Conservation (phyloP, 1,140 invertebrate genomes). For the Bombus balteatus region DNA sequence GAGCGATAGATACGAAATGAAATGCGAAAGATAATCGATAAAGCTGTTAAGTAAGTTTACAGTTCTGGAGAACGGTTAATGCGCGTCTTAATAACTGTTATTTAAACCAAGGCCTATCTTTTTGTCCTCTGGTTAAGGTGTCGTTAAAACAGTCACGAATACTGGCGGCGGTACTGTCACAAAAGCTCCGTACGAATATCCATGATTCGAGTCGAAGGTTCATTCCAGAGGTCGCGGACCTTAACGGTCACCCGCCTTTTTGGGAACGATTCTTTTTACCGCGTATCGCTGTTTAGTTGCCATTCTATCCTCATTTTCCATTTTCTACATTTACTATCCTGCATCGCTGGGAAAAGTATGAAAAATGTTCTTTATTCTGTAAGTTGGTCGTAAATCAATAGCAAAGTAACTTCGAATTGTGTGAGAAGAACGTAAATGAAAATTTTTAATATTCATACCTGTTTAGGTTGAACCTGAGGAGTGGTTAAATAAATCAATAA, state of each 20-base stretch:
- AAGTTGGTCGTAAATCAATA: too few species aligned
- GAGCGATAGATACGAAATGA: not conserved
- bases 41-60: not conserved
- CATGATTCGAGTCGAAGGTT: constrained; percentile 19
- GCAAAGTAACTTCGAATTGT: too few species aligned
- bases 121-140: not conserved
- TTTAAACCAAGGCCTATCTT: not conserved
- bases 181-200: not conserved
- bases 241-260: constrained; percentile 48
- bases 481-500: too few species aligned
- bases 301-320: not conserved
- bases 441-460: too few species aligned
- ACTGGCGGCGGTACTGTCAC: not conserved
- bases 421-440: too few species aligned
- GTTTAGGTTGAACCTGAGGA: accelerated
- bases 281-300: not conserved
- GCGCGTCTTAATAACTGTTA: not conserved
- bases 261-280: constrained; percentile 20
- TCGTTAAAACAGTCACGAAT: not conserved
- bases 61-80: not conserved
- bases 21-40: not conserved
- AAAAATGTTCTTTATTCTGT: too few species aligned
- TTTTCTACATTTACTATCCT: not conserved
- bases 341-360: not conserved
- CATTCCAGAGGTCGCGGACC: constrained; percentile 33